Conservation (phyloP, 2,113 vertebrate species). For the Trachemys scripta region DNA sequence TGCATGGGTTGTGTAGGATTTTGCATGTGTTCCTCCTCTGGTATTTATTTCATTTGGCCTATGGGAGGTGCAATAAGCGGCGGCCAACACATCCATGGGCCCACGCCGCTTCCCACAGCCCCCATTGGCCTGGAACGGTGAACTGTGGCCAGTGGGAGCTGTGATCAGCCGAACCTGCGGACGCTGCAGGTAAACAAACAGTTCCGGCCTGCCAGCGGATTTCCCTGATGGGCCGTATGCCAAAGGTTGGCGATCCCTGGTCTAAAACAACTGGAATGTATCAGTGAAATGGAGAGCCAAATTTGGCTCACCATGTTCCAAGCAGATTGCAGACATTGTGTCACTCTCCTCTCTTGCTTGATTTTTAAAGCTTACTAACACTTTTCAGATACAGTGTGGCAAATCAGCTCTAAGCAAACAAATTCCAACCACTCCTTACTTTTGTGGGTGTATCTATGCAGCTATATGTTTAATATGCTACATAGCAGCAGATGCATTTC, state of each 20-base stretch:
- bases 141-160: too few relatives aligned
- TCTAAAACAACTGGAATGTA: neutral
- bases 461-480: neutral
- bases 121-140: too few relatives aligned
- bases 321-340: neutral
- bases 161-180: too few relatives aligned
- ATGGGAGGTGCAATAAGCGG: too few relatives aligned
- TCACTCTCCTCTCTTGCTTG: neutral
- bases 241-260: neutral
- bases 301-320: neutral
- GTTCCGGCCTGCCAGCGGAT: too few relatives aligned
- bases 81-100: too few relatives aligned
- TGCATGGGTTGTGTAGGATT: neutral
- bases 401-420: slow-evolving; percentile 18
- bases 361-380: neutral
- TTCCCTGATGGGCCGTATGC: too few relatives aligned
- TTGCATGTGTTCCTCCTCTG: neutral
- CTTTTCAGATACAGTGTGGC: neutral
- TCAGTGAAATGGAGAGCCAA: neutral
- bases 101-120: too few relatives aligned
- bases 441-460: neutral
- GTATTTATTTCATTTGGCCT: neutral
- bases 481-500: neutral
- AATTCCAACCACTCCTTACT: neutral
- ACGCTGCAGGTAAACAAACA: too few relatives aligned